Base-by-base conservation (phyloP, 2,888 invertebrate genomes). In the Plebejus melissa region DNA sequence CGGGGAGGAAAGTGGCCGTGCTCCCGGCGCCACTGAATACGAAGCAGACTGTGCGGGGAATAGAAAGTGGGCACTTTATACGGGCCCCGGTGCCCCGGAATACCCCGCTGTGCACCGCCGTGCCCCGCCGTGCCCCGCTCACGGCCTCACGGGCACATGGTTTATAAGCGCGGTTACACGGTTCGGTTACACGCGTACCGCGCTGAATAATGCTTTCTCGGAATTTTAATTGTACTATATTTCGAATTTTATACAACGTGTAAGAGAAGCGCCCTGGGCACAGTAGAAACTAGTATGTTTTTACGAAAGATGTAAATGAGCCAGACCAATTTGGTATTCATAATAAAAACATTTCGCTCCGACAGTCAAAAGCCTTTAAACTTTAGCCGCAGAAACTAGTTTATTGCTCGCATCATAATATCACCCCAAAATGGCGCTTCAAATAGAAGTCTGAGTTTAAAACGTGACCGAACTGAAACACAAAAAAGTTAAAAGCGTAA, bases 1-100 rank as follows among this genome's bases (percentile, higher is more conserved):
- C 72, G 50, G 54, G 50, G 72, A 50, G 28, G 32, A 54, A 72
- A 54, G 72, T 50, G 32, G 72, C 28, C 50, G 46, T 50, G 71
- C 50, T 72, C 71, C 7, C 41, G 46, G 28, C 41, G 70, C 28
- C 71, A 54, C 72, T 54, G 50, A 72, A 72, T 50, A 22, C 54
- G 54, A 50, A 72, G 32, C 65, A 65, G 54, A 28, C 72, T 72
- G 72, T 72, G 72, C 72, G 72, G 72, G 50, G 72, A 72, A 72
- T 72, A 72, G 72, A 72, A 72, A 72, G 72, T 72, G 72, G 72
- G 72, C 72, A 54, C 54, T 72, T 72, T 72, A 72, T 54, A 13
- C 50, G 54, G 46, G 22, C 22, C 70, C 41, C 70, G 70, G 70
- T 16, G 22, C 69, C 69, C 36, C 32, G 69, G 69, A 69, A 38